A percentile compares a stretch with the other conserved stretches of the same genome.
phyloP scores from a whole-genome alignment of 2,888 invertebrate genomes.

The Cryptocephalus moraei region DNA sequence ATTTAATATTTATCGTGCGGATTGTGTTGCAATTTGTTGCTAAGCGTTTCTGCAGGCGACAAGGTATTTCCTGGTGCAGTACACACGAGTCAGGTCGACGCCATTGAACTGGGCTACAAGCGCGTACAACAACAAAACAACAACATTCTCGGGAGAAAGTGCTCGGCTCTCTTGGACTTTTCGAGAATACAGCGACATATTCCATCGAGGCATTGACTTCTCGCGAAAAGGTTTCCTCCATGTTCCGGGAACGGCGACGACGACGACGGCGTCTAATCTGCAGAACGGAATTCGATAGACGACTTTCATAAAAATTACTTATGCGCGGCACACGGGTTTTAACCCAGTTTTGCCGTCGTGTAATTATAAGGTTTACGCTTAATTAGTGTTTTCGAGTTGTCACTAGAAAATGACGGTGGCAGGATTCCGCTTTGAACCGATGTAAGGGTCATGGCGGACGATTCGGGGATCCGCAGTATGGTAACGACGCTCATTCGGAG shows the following conservation, averaged over 20 bases:
- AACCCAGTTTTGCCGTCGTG: neutral
- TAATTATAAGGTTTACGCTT: no score
- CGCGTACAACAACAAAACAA: neutral
- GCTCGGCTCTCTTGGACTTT: slow-evolving; percentile 23
- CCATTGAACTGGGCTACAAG: neutral
- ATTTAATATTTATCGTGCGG: slow-evolving; percentile 1
- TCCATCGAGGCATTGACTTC: slow-evolving; percentile 28
- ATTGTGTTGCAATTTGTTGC: slow-evolving; percentile 4
- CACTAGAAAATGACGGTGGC: no score
- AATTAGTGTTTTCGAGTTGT: no score
- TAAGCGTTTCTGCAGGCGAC: slow-evolving; percentile 1
- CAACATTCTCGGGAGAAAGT: slow-evolving; percentile 29
- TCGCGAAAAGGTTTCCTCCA: slow-evolving; percentile 1
- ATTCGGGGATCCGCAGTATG: no score
- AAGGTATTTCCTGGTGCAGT: slow-evolving; percentile 6
- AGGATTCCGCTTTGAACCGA: no score
- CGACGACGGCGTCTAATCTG: neutral
- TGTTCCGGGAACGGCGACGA: neutral
- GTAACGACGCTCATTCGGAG: no score
- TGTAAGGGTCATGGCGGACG: no score
- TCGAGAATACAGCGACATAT: slow-evolving; percentile 31
- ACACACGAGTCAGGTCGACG: slow-evolving; percentile 1
- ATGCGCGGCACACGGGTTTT: slow-evolving; percentile 2
- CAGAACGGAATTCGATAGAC: neutral
- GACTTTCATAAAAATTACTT: slow-evolving; percentile 3